Base-by-base conservation (phyloP, 2,797 vertebrate species). In the Xiphophorus birchmanni region DNA sequence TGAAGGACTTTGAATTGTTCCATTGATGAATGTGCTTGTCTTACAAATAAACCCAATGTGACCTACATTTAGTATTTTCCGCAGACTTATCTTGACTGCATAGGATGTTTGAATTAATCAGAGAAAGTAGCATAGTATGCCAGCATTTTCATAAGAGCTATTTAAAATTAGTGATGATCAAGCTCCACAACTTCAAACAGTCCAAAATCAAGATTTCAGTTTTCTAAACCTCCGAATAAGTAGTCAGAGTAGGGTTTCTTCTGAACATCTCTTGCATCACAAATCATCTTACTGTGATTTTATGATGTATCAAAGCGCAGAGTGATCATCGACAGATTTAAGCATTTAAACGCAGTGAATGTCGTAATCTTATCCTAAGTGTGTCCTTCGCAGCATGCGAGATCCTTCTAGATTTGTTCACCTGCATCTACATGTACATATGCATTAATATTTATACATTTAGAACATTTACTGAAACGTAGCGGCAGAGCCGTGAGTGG, bases 391-490 rank as follows among this genome's bases (percentile, higher is more conserved):
- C 79, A 82, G 75, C 58, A 40, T 48, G 58, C 17, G 26, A 5
- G 23, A 74, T 85, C 47, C 29, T 2, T 35, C 15, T 78, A 78
- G 82, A 83, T 86, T 76, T 78, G 65, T 63, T 82, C 79, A 37
- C 52, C 71, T 47, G 79, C 32, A 87, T 85, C 44, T 15, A 40
- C 81, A 81, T 58, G 37, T 81, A 44, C 74, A 35, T 56, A 58
- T 65, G 73, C 71, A 85, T 87, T 86, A 80, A 78, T 71, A 83
- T 83, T 83, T 76, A 87, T 74, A 47, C 18, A 56, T 63, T 63
- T 63, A 32, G 50, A 72, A 83, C 26, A 79, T 76, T 78, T 86
- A 9, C 32, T 65, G 58, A 80, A 58, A 75, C 72, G 78, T 76
- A 60, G 58, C 32, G 54, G 84, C 74, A 80, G 73, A 77, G 71